phyloP scores from a whole-genome alignment of 1,140 invertebrate genomes.

The Drosophila teissieri region DNA sequence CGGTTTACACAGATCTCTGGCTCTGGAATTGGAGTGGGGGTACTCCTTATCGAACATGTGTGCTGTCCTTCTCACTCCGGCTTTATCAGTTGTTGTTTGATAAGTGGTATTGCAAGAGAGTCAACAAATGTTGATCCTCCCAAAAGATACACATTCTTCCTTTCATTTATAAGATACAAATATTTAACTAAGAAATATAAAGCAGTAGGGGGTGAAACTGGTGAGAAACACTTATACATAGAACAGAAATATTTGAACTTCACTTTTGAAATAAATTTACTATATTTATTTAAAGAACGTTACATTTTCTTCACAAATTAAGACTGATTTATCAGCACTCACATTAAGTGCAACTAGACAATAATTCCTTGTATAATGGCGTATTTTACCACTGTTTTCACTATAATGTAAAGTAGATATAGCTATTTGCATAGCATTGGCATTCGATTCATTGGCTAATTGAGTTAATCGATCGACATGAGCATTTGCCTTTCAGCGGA shows the following conservation, averaged over 20 bases:
- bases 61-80: conserved; percentile 1
- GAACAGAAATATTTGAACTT: neutral
- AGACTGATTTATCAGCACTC: neutral
- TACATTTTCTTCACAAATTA: no score
- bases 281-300: no score
- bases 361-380: neutral
- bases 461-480: conserved; percentile 29
- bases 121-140: conserved; percentile 8
- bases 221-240: neutral
- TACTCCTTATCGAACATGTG: conserved; percentile 29
- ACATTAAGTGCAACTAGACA: neutral
- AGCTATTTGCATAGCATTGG: conserved; percentile 29
- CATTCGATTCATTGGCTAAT: conserved; percentile 40
- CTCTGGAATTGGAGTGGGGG: neutral
- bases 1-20: conserved; percentile 31
- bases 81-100: conserved; percentile 39
- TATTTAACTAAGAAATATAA: no score
- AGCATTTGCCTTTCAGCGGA: conserved; percentile 31
- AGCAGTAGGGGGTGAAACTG: neutral
- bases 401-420: neutral
- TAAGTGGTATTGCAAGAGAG: conserved; percentile 15
- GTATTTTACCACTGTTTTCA: neutral
- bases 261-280: no score
- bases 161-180: no score
- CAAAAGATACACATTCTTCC: no score